Percentiles rank a stretch among this genome's conserved stretches.
phyloP scores from a whole-genome alignment of 2,113 vertebrate species.

The Asarcornis scutulata region DNA sequence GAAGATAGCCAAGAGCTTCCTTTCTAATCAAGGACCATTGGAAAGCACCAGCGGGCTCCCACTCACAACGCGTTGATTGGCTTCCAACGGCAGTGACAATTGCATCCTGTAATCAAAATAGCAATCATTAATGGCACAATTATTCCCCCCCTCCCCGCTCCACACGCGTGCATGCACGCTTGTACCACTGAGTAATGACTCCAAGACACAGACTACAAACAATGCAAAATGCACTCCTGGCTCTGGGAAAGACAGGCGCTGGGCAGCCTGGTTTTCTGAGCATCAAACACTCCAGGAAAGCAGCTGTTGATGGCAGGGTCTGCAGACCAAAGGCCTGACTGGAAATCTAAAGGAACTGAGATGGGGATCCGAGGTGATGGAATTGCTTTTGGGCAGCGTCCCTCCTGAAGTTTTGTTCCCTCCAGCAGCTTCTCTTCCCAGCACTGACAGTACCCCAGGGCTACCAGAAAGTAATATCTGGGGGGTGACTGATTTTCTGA shows the following conservation, averaged over 20 bases:
- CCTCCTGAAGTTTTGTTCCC: not conserved
- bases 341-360: not conserved
- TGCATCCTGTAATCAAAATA: slow-evolving; percentile 73
- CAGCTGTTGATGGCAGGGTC: not conserved
- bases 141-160: not conserved
- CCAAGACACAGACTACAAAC: not conserved
- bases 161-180: not conserved
- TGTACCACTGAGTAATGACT: not conserved
- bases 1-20: slow-evolving; percentile 62
- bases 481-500: not conserved
- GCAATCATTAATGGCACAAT: slow-evolving; percentile 60
- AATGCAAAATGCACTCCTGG: not conserved
- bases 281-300: not conserved
- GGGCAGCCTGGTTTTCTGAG: not conserved
- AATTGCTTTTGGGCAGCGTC: not conserved
- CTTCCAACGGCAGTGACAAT: slow-evolving; percentile 61
- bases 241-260: not conserved
- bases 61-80: slow-evolving; percentile 63
- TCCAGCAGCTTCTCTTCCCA: not conserved
- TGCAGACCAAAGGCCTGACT: fast-evolving
- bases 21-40: slow-evolving; percentile 68
- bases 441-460: fast-evolving
- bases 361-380: not conserved
- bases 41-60: slow-evolving; percentile 59
- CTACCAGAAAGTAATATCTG: not conserved